Base-by-base conservation (phyloP, 2,797 vertebrate genomes). In the Cottoperca gobio region DNA sequence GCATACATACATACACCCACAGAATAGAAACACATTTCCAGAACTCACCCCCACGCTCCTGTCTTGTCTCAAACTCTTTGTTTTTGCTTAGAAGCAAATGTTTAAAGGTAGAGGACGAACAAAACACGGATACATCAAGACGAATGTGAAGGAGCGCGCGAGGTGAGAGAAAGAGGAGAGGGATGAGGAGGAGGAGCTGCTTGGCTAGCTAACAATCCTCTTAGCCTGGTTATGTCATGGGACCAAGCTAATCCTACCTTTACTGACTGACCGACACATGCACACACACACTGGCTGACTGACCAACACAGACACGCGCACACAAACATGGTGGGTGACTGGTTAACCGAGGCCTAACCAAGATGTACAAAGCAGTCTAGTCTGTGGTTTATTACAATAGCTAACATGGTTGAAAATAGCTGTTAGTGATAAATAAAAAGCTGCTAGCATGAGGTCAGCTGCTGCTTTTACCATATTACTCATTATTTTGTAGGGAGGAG, bases 171-270 rank as follows among this genome's bases (percentile, higher is more conserved):
- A 89, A 60, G 76, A 81, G 37, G 76, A 79, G 54, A 65, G 67
- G 54, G 50, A 79, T 73, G 71, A 79, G 73, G 75, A 89, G 87
- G 79, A 89, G 88, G 87, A 90, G 90, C 73, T 69, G 88, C 76
- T 85, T 88, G 90, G 88, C 89, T 67, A 46, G 69, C 84, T 62
- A 83, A 82, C 84, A 94, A 94, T 94, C 90, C 93, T 94, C 93
- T 94, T 94, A 94, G 77, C 74, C 88, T 62, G 84, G 89, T 94
- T 93, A 93, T 94, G 92, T 93, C 93, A 94, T 93, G 92, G 89
- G 85, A 91, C 91, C 80, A 43, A 83, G 87, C 84, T 92, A 93
- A 94, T 92, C 91, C 93, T 84, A 84, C 86, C 87, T 91, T 90
- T 84, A 92, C 89, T 91, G 88, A 89, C 83, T 86, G 85, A 89